Base-by-base conservation (phyloP, 2,797 vertebrate species). In the Syngnathus rostellatus region DNA sequence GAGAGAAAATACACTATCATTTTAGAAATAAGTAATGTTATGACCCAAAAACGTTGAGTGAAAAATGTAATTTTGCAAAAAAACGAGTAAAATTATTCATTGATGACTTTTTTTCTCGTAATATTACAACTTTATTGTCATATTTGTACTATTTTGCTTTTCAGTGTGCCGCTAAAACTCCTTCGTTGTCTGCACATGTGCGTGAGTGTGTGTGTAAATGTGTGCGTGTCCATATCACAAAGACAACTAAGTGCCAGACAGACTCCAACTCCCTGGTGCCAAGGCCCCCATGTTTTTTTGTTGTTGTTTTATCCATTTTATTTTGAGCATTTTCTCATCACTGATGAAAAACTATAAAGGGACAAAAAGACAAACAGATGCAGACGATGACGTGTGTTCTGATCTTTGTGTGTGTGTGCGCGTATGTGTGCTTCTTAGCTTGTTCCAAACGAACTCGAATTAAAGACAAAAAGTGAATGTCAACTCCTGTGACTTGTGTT, bases 381-480 rank as follows among this genome's bases (percentile, higher is more conserved):
- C 91, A 91, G 90, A 77, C 92, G 64, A 83, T 79, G 31, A 37
- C 16, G 55, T 17, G 55, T 37, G 37, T 38, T 10, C 10, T 54
- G 23, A 54, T 17, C 14, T 31, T 55, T 55, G 92, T 81, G 92
- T 93, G 92, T 95, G 51, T 31, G 23, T 55, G 11, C 6, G 80
- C 93, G 91, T 91, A 92, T 80, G 92, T 93, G 92, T 95, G 93
- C 90, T 94, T 93, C 87, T 93, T 88, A 88, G 93, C 93, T 95
- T 94, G 93, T 92, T 92, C 87, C 85, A 91, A 92, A 92, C 90
- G 87, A 93, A 91, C 85, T 78, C 71, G 83, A 81, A 95, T 92
- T 92, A 97, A 97, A 94, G 92, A 84, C 55, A 57, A 57, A 57
- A 31, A 37, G 2, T 89, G 76, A 92, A 88, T 79, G 65, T 69